Evolutionary conservation across 37 sponge, comb jelly and placozoan species (phyloP).

Genomic region (Oscarella lobularis): DNA sequence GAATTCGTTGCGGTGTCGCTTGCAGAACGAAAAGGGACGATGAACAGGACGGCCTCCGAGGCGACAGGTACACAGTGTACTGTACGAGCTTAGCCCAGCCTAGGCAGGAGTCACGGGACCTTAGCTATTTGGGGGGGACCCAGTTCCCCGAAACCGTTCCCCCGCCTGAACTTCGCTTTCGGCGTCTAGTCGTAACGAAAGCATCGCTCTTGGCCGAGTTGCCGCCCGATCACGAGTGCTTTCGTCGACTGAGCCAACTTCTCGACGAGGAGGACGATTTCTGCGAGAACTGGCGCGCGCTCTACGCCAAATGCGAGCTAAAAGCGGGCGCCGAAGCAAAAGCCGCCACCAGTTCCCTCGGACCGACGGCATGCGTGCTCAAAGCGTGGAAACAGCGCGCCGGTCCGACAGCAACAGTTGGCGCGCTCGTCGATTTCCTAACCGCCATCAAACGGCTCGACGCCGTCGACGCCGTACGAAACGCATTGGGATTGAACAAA

Average conservation of each 20-base stretch:
- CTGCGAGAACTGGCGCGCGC: neutral
- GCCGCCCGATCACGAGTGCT: neutral
- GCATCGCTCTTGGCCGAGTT: too few relatives aligned
- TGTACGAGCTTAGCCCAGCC: too few relatives aligned
- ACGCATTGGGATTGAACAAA: too few relatives aligned
- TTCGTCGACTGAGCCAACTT: neutral
- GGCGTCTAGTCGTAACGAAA: too few relatives aligned
- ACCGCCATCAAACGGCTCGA: neutral
- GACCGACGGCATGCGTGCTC: neutral
- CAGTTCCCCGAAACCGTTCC: too few relatives aligned
- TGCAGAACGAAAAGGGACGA: too few relatives aligned
- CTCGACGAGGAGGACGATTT: neutral
- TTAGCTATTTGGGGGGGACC: too few relatives aligned
- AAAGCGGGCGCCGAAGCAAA: neutral
- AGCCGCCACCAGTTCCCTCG: neutral
- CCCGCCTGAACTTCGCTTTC: too few relatives aligned
- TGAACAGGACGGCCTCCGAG: too few relatives aligned
- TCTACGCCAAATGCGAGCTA: neutral
- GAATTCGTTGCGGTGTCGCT: too few relatives aligned
- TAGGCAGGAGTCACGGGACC: too few relatives aligned
- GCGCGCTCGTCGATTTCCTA: neutral
- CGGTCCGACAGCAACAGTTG: neutral
- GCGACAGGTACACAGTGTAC: too few relatives aligned
- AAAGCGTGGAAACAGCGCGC: neutral
- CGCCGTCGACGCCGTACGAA: neutral